Percentiles rank a stretch among this genome's conserved stretches.
Evolutionary conservation across 2,888 invertebrate species (phyloP).

Genomic region (Acrocyrtus sp.): DNA sequence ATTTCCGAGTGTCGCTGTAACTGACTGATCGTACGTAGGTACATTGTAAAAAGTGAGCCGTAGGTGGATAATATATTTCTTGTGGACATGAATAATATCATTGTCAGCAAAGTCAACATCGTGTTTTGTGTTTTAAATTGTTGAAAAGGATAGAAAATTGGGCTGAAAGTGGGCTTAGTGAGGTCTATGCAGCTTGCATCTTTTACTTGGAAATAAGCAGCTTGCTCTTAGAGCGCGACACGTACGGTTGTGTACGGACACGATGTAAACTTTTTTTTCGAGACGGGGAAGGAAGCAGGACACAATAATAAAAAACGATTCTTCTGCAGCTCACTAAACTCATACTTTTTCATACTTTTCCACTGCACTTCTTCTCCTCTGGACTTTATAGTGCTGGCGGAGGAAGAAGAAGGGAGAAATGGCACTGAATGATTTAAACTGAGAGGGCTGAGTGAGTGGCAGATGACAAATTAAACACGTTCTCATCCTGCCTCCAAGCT

Average conservation of each 20-base stretch:
- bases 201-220: not conserved
- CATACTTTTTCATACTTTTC: too few relatives aligned
- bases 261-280: not conserved
- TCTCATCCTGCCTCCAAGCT: constrained; percentile 59
- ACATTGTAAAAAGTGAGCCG: not conserved
- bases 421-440: constrained; percentile 40
- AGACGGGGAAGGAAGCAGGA: too few relatives aligned
- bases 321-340: too few relatives aligned
- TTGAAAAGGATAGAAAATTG: not conserved
- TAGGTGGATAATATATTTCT: too few relatives aligned
- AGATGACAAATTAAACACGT: constrained; percentile 63
- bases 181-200: too few relatives aligned
- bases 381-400: not conserved
- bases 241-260: not conserved
- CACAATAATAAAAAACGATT: too few relatives aligned
- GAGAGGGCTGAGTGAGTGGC: constrained; percentile 58
- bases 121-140: not conserved
- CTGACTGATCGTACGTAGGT: not conserved
- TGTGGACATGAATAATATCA: not conserved
- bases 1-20: not conserved
- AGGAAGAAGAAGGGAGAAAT: constrained; percentile 15
- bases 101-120: not conserved
- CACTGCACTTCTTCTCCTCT: not conserved
- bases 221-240: not conserved
- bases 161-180: not conserved